Base-by-base conservation (phyloP, 2,888 invertebrate genomes). In the Pseudococcus jackbeardsleyi region DNA sequence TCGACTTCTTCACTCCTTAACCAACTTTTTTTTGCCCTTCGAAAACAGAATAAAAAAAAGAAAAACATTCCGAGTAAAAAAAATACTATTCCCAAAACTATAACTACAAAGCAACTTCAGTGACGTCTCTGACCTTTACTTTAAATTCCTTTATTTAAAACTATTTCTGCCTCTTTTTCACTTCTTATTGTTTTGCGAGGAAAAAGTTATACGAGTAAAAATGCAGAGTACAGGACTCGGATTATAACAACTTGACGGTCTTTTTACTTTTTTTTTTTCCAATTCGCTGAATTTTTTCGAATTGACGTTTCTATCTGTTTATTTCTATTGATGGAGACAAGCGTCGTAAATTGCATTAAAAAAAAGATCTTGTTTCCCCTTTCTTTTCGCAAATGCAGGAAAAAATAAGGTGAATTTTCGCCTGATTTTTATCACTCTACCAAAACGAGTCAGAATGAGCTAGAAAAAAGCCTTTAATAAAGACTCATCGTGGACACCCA, bases 301-400 rank as follows among this genome's bases (percentile, higher is more conserved):
- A 33, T 72, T 72, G 72, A 72, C 72, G 33, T 72, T 72, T 72
- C 33, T 72, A 72, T 72, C 72, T 17, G 17, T 15, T 72, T 72
- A 72, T 72, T 72, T 33, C 33, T 33, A 15, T 72, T 33, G 33
- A 72, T 39, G 17, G 33, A 33, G 33, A 72, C 72, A 72, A 33
- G 33, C 33, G 6, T 17, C 17, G 72, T 72, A 33, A 72, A 33
- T 72, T 17, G 33, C 33, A 72, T 33, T n/a, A n/a, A n/a, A n/a
- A n/a, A 72, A 72, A 33, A 72, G 72, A 72, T 72, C 17, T 72
- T 33, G 15, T 33, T 68, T 72, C 8, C 0, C 15, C 17, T 33
- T 5, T 33, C 33, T 72, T 33, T 4, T 33, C 12, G 26, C 0
- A 8, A 15, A 72, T 6, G 42, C 7, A 42, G 8, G 42, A 1